Conservation (phyloP, 2,113 vertebrate genomes). For the Lagopus leucura region DNA sequence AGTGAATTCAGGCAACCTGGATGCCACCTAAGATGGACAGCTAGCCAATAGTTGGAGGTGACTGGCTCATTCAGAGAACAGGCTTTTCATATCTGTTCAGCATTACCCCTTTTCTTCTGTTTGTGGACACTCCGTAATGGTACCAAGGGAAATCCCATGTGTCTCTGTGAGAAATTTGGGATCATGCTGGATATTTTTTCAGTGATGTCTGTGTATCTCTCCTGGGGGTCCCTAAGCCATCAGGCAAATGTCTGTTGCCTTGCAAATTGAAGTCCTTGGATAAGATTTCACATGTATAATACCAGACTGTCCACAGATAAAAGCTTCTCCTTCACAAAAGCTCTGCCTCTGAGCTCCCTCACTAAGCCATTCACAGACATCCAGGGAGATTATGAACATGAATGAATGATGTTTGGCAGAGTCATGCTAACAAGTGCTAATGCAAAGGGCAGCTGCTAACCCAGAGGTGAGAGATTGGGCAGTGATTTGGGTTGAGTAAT, state of each 20-base stretch:
- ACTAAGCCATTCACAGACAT: background rate
- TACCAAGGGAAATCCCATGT: background rate
- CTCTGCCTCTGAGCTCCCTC: background rate
- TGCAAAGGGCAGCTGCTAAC: background rate
- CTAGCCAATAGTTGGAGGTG: background rate
- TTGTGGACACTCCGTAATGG: background rate
- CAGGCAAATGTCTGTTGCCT: background rate
- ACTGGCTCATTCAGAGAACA: background rate
- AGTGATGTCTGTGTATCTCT: background rate
- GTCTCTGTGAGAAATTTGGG: background rate
- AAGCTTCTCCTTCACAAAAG: background rate
- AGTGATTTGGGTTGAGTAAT: background rate
- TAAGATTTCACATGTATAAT: background rate
- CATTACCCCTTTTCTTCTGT: background rate
- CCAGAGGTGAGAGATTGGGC: background rate
- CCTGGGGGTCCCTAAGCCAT: background rate
- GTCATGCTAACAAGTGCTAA: background rate
- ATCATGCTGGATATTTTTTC: background rate
- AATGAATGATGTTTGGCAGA: background rate
- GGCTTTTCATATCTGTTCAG: background rate
- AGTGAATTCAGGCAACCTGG: background rate
- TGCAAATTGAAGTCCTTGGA: background rate
- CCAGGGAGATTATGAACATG: background rate
- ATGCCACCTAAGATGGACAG: background rate
- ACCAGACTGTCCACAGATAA: background rate